phyloP scores from a whole-genome alignment of 2,888 invertebrate genomes.

The Pheosia tremula region DNA sequence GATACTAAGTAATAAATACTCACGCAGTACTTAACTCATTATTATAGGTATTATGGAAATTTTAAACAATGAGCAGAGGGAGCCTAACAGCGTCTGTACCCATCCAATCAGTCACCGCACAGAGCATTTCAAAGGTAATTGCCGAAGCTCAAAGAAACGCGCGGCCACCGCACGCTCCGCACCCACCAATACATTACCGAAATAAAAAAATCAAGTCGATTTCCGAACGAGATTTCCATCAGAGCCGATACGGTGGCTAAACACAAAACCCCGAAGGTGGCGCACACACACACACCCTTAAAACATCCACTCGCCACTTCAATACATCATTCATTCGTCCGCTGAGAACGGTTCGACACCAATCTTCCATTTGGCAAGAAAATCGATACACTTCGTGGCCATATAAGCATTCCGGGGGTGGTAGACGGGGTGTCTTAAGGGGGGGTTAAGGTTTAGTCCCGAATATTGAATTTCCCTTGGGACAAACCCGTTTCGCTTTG shows the following conservation, averaged over 20 bases:
- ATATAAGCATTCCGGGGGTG: constrained; percentile 84
- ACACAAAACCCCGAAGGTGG: constrained; percentile 66
- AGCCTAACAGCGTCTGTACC: constrained; percentile 51
- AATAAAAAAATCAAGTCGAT: constrained; percentile 79
- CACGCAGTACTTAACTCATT: too few species aligned
- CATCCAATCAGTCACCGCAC: constrained; percentile 75
- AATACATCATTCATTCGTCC: constrained; percentile 84
- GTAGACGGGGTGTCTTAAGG: constrained; percentile 82
- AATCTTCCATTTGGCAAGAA: constrained; percentile 85
- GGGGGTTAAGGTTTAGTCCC: constrained; percentile 85
- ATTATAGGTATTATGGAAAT: too few species aligned
- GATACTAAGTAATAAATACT: too few species aligned
- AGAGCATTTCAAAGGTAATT: constrained; percentile 70
- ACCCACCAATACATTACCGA: constrained; percentile 70
- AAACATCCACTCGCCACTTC: constrained; percentile 79
- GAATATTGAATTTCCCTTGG: constrained; percentile 86
- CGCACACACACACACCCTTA: constrained; percentile 68
- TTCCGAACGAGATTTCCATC: constrained; percentile 73
- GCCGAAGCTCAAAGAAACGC: constrained; percentile 59
- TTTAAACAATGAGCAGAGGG: constrained; percentile 30
- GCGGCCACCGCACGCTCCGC: constrained; percentile 36
- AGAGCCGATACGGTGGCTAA: constrained; percentile 73
- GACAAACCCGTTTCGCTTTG: constrained; percentile 85
- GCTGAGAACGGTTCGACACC: constrained; percentile 81
- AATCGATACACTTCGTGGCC: constrained; percentile 85